A percentile compares a stretch with the other conserved stretches of the same genome.
Conservation (phyloP, 1,140 invertebrate genomes). For the Lepidurus packardi region DNA sequence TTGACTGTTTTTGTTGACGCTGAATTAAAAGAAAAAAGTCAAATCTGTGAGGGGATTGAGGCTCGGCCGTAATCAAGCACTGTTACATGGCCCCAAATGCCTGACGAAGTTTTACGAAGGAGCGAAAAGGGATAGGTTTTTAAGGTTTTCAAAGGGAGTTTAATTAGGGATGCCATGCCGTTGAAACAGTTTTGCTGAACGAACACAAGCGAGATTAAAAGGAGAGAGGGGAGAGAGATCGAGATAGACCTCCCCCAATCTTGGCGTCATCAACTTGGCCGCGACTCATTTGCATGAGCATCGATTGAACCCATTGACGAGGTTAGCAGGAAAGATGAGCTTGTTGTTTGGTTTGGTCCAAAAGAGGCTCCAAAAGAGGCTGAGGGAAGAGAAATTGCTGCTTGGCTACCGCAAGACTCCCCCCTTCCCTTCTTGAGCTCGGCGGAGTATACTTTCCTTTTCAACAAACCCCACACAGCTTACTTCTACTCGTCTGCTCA, state of each 20-base stretch:
- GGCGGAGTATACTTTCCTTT: not conserved
- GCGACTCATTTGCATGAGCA: constrained; percentile 21
- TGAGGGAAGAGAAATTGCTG: constrained; percentile 21
- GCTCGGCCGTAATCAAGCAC: not conserved
- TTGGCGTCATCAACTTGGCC: constrained; percentile 20
- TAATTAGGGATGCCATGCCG: constrained; percentile 17
- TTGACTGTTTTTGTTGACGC: not conserved
- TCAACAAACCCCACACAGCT: not conserved
- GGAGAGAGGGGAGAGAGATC: not conserved
- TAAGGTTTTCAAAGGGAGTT: not conserved
- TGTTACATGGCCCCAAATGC: not conserved
- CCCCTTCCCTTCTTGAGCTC: not conserved
- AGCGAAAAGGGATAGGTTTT: not conserved
- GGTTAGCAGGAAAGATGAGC: constrained; percentile 21
- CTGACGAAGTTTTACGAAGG: not conserved
- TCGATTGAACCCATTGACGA: constrained; percentile 21
- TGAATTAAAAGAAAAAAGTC: not conserved
- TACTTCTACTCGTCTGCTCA: not conserved
- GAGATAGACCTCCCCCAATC: constrained; percentile 12
- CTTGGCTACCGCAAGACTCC: not conserved
- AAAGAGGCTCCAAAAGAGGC: constrained; percentile 18
- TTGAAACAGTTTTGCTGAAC: not conserved
- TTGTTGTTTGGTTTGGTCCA: constrained; percentile 11
- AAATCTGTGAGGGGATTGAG: not conserved
- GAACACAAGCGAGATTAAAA: constrained; percentile 22